phyloP scores from a whole-genome alignment of 2,113 vertebrate genomes.

The Anolis carolinensis region DNA sequence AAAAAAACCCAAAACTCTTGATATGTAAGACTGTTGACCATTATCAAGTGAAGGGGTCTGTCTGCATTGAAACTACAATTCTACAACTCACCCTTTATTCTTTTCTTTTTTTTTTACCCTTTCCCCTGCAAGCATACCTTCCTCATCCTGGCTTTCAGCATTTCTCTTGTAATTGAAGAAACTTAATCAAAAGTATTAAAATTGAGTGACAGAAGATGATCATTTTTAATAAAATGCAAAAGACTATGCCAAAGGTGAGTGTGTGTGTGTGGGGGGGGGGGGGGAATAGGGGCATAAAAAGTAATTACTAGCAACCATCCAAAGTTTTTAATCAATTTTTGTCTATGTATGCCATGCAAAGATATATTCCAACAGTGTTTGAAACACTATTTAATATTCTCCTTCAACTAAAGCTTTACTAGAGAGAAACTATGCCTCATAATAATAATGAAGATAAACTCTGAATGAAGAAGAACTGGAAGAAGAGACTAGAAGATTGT shows the following conservation, averaged over 20 bases:
- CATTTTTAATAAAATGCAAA: conserved; percentile 49
- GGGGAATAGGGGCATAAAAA: not conserved
- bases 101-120: not conserved
- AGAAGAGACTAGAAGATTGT: too few species aligned
- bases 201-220: conserved; percentile 15
- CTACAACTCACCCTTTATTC: not conserved
- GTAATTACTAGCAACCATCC: conserved; percentile 28
- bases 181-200: conserved; percentile 48
- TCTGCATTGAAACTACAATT: not conserved
- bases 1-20: too few species aligned
- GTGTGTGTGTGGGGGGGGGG: not conserved
- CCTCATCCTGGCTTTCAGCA: conserved; percentile 1
- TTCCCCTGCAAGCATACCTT: conserved; percentile 13
- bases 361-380: conserved; percentile 44
- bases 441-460: too few species aligned
- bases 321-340: conserved; percentile 33
- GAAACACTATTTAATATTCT: conserved; percentile 32
- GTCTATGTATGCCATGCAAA: not conserved
- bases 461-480: too few species aligned
- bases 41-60: not conserved
- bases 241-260: not conserved
- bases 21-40: too few species aligned
- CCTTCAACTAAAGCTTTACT: conserved; percentile 34
- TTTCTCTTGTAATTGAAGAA: conserved; percentile 49
- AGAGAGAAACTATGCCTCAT: not conserved